Evolutionary conservation across 1,140 invertebrate species (phyloP).

Genomic region (Cherax quadricarinatus): DNA sequence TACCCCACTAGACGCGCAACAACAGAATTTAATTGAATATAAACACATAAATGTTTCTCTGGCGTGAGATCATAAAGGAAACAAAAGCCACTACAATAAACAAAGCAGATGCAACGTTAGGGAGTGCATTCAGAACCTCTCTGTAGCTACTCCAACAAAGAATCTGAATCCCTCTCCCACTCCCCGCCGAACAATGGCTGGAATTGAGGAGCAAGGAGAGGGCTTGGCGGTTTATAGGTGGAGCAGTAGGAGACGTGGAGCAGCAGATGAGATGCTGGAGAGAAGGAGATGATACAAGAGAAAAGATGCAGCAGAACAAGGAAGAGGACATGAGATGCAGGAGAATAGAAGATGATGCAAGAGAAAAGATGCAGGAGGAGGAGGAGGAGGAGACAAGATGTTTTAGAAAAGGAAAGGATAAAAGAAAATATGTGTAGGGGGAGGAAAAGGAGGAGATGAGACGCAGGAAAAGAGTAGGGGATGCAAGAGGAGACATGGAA

Average conservation of each 20-base stretch:
- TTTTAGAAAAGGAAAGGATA: no score
- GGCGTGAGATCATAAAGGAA: conserved; percentile 61
- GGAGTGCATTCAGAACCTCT: conserved; percentile 54
- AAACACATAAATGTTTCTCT: conserved; percentile 58
- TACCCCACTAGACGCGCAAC: conserved; percentile 19
- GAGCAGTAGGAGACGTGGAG: background rate
- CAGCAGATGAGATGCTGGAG: background rate
- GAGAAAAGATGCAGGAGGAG: background rate
- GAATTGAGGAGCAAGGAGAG: conserved; percentile 56
- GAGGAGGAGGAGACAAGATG: background rate
- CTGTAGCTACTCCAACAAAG: conserved; percentile 42
- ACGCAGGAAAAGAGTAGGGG: background rate
- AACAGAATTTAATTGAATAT: conserved; percentile 60
- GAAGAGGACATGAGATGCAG: background rate
- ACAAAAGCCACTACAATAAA: conserved; percentile 59
- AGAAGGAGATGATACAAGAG: background rate
- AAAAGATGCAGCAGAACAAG: background rate
- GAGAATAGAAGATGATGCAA: background rate
- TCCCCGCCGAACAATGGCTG: conserved; percentile 43
- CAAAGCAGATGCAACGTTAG: conserved; percentile 53
- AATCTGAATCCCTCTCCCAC: conserved; percentile 43
- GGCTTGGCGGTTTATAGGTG: conserved; percentile 40
- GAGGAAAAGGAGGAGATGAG: no score
- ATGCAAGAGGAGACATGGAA: background rate
- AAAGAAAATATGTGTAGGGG: background rate